These are phyloP conservation scores for Dryadula phaetusa DNA, from an alignment of 2,888 invertebrate species.

Conservation along the genomic window DNA sequence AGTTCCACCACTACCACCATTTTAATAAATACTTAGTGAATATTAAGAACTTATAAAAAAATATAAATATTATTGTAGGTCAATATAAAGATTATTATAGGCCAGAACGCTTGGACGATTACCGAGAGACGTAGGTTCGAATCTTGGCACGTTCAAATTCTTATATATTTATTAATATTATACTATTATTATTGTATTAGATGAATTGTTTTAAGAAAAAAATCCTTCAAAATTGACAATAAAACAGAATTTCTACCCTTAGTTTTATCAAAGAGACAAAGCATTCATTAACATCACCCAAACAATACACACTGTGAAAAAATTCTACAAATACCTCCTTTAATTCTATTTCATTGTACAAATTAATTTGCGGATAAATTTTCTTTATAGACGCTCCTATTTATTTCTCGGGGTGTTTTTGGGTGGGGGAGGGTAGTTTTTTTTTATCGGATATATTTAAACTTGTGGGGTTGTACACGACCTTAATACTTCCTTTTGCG, in stretches of 20 bases:
- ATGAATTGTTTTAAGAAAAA: too few relatives aligned
- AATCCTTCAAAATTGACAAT: too few relatives aligned
- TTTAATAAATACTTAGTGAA: too few relatives aligned
- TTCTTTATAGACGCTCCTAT: constrained; percentile 76
- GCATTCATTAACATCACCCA: constrained; percentile 8
- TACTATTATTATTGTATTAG: too few relatives aligned
- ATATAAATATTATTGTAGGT: too few relatives aligned
- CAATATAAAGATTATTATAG: too few relatives aligned
- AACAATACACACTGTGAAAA: constrained; percentile 11
- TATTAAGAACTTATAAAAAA: too few relatives aligned
- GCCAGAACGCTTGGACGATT: too few relatives aligned
- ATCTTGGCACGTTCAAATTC: too few relatives aligned
- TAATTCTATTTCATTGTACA: constrained; percentile 72
- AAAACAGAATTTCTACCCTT: neutral
- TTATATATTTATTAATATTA: too few relatives aligned
- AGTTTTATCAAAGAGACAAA: neutral
- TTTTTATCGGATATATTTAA: constrained; percentile 84
- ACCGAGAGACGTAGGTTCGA: too few relatives aligned
- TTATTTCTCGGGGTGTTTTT: constrained; percentile 68
- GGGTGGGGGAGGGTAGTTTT: constrained; percentile 78
- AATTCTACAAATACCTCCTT: constrained; percentile 53
- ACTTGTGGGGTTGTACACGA: constrained; percentile 76
- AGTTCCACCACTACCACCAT: too few relatives aligned
- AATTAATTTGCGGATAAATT: constrained; percentile 84
- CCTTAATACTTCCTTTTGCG: constrained; percentile 78